These are phyloP conservation scores for Holocentrus rufus DNA, from an alignment of 2,797 vertebrate species.

Conservation along the genomic window DNA sequence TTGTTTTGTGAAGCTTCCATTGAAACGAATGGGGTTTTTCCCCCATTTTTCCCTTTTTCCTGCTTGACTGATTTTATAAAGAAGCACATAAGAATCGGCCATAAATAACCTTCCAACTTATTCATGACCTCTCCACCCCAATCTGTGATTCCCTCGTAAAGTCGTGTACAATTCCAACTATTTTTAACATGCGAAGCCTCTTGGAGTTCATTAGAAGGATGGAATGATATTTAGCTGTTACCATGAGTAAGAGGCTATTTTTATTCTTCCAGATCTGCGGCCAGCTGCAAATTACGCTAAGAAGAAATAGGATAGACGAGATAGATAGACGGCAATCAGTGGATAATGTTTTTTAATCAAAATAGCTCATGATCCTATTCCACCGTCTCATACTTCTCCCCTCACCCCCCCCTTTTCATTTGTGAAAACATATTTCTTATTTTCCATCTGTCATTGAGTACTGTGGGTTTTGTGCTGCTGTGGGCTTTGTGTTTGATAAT, in stretches of 20 bases:
- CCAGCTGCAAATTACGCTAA: conserved; percentile 31
- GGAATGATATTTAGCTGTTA: conserved; percentile 4
- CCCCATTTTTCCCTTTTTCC: neutral
- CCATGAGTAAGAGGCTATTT: neutral
- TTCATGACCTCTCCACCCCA: conserved; percentile 8
- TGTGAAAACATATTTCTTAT: conserved; percentile 54
- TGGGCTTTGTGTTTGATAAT: conserved; percentile 69
- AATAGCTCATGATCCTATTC: conserved; percentile 49
- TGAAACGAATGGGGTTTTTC: neutral
- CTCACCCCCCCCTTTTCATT: neutral
- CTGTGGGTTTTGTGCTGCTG: conserved; percentile 45
- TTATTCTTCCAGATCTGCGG: conserved; percentile 19
- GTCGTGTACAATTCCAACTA: conserved; percentile 9
- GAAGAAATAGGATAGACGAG: conserved; percentile 10
- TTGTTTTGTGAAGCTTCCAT: neutral
- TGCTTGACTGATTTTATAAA: neutral
- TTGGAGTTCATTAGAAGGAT: neutral
- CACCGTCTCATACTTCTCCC: conserved; percentile 29
- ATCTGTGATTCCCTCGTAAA: conserved; percentile 20
- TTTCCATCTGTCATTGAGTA: conserved; percentile 57
- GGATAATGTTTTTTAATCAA: conserved; percentile 55
- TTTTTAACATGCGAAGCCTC: conserved; percentile 5
- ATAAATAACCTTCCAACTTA: conserved; percentile 3
- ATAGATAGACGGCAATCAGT: conserved; percentile 41
- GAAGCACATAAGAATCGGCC: neutral